These are phyloP conservation scores for Tachystola acroxantha DNA, from an alignment of 2,888 invertebrate genomes.

Conservation along the genomic window DNA sequence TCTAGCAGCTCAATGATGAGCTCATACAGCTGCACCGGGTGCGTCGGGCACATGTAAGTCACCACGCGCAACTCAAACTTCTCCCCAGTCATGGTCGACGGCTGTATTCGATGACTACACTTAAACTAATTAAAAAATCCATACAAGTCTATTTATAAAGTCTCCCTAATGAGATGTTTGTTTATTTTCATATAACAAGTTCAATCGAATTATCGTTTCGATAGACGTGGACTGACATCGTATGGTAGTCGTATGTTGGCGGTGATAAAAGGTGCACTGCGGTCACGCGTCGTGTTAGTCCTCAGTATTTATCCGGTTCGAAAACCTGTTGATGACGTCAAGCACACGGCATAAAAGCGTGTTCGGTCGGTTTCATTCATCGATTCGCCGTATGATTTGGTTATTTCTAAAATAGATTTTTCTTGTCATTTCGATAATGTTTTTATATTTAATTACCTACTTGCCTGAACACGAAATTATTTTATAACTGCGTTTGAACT, in stretches of 20 bases:
- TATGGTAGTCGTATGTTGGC: constrained; percentile 10
- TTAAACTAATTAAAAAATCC: too few relatives aligned
- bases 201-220: too few relatives aligned
- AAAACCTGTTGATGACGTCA: constrained; percentile 24
- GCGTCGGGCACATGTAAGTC: constrained; percentile 80
- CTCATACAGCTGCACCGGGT: constrained; percentile 80
- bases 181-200: constrained; percentile 1
- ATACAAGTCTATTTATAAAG: not conserved
- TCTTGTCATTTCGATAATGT: too few relatives aligned
- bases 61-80: constrained; percentile 69
- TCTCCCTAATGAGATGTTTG: constrained; percentile 1
- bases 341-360: not conserved
- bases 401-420: too few relatives aligned
- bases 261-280: constrained; percentile 34
- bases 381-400: too few relatives aligned
- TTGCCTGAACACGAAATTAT: too few relatives aligned
- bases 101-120: not conserved
- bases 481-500: too few relatives aligned
- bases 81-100: constrained; percentile 39
- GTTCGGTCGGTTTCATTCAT: too few relatives aligned
- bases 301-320: constrained; percentile 27
- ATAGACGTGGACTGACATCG: not conserved
- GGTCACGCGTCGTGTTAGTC: constrained; percentile 24
- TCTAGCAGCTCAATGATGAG: constrained; percentile 75
- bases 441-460: too few relatives aligned